Conservation (phyloP, 1,140 invertebrate genomes). For the Patella vulgata region DNA sequence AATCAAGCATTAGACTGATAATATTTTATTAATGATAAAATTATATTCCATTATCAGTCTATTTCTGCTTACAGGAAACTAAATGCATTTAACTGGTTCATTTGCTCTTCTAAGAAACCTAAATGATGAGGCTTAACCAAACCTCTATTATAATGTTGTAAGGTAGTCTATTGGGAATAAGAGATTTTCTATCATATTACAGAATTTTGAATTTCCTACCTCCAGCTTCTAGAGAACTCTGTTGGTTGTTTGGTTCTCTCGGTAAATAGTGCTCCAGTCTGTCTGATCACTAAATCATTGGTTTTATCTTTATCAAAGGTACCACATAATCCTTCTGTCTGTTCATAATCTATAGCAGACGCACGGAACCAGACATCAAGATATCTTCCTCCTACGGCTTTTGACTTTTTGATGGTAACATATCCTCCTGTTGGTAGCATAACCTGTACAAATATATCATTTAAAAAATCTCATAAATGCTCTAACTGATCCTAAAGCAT, state of each 20-base stretch:
- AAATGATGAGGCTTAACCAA: too few relatives aligned
- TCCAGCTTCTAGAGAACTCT: constrained; percentile 35
- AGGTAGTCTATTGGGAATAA: too few relatives aligned
- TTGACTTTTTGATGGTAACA: constrained; percentile 28
- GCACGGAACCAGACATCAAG: constrained; percentile 45
- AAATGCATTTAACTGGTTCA: too few relatives aligned
- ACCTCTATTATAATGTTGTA: too few relatives aligned
- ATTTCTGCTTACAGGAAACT: too few relatives aligned
- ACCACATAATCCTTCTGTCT: constrained; percentile 45
- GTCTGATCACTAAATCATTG: constrained; percentile 34
- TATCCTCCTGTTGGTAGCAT: constrained; percentile 38
- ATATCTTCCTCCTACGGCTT: constrained; percentile 23
- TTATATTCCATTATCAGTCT: too few relatives aligned
- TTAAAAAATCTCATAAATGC: not conserved
- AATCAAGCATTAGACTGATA: not conserved
- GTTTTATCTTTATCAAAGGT: constrained; percentile 38
- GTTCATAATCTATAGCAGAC: constrained; percentile 27
- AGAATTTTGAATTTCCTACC: too few relatives aligned
- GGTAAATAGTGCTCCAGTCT: constrained; percentile 11
- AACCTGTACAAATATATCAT: constrained; percentile 27
- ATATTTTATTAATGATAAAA: too few relatives aligned
- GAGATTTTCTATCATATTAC: too few relatives aligned
- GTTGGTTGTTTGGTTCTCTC: constrained; percentile 16
- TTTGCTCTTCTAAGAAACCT: too few relatives aligned
- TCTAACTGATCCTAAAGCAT: not conserved